Conservation (phyloP, 2,113 vertebrate species). For the Lycocorax pyrrhopterus region DNA sequence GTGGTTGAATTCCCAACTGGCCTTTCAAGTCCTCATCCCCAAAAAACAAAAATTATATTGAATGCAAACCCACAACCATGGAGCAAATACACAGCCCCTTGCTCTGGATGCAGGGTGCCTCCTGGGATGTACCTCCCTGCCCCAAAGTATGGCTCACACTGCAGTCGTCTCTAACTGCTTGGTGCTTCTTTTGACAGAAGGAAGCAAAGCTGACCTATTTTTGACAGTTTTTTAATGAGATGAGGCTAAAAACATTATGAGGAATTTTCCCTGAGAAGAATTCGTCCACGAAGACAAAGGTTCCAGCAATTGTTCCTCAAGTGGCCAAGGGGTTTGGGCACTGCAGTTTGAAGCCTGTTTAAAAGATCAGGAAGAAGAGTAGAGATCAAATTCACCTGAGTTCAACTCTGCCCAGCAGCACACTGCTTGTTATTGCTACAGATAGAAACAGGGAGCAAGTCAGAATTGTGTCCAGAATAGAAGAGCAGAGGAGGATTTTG, state of each 20-base stretch:
- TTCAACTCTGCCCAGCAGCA: background rate
- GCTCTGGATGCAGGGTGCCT: background rate
- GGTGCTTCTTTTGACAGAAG: background rate
- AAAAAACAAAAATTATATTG: fast-evolving
- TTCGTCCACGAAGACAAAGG: background rate
- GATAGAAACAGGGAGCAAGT: background rate
- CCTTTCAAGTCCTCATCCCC: background rate
- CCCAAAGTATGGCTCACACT: background rate
- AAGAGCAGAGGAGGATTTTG: background rate
- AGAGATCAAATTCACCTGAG: background rate
- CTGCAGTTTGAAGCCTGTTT: background rate
- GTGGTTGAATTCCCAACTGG: background rate
- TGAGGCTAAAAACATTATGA: background rate
- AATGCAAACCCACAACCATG: background rate
- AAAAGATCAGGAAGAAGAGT: background rate
- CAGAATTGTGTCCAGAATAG: background rate
- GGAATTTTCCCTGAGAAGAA: background rate
- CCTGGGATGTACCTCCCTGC: background rate
- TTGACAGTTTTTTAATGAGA: slow-evolving; percentile 16
- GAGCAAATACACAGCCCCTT: background rate
- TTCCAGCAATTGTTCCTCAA: background rate
- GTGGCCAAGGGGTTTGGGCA: background rate
- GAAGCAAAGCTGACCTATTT: slow-evolving; percentile 7
- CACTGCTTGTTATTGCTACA: background rate
- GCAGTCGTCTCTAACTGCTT: background rate